Conservation (phyloP, 2,888 invertebrate genomes). For the Aleiodes leptofemur region DNA sequence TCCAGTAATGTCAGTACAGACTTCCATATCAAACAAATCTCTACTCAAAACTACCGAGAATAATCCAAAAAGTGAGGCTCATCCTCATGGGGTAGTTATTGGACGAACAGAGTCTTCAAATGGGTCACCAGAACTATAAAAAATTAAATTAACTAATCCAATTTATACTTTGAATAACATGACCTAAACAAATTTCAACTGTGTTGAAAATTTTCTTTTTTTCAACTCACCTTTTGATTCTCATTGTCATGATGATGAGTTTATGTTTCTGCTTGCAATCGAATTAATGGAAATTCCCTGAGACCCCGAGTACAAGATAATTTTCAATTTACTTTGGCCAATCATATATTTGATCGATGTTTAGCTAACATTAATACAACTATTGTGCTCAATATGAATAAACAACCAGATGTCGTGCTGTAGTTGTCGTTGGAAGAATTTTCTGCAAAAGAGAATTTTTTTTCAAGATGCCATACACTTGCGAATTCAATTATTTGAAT, state of each 20-base stretch:
- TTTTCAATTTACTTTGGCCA: conserved; percentile 14
- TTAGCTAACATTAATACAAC: conserved; percentile 68
- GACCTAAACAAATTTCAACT: neutral
- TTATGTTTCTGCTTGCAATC: conserved; percentile 46
- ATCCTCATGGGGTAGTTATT: neutral
- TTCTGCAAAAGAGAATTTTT: conserved; percentile 55
- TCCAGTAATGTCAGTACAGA: conserved; percentile 61
- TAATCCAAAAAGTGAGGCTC: neutral
- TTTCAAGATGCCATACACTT: neutral
- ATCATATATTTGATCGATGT: conserved; percentile 60
- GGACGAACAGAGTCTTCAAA: neutral
- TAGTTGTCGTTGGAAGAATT: conserved; percentile 62
- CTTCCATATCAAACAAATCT: conserved; percentile 57
- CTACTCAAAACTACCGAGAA: conserved; percentile 54
- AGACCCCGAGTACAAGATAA: neutral
- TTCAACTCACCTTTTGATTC: neutral
- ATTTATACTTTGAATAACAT: neutral
- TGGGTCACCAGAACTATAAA: neutral
- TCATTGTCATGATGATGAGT: conserved; percentile 43
- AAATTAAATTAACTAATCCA: neutral
- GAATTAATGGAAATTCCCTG: conserved; percentile 37
- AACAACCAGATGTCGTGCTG: conserved; percentile 65
- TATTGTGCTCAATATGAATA: conserved; percentile 68
- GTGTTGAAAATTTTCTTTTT: neutral
- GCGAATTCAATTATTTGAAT: neutral